Percentiles rank a stretch among this genome's conserved stretches.
These are phyloP conservation scores for Leuciscus waleckii DNA, from an alignment of 2,797 vertebrate species.

Conservation along the genomic window DNA sequence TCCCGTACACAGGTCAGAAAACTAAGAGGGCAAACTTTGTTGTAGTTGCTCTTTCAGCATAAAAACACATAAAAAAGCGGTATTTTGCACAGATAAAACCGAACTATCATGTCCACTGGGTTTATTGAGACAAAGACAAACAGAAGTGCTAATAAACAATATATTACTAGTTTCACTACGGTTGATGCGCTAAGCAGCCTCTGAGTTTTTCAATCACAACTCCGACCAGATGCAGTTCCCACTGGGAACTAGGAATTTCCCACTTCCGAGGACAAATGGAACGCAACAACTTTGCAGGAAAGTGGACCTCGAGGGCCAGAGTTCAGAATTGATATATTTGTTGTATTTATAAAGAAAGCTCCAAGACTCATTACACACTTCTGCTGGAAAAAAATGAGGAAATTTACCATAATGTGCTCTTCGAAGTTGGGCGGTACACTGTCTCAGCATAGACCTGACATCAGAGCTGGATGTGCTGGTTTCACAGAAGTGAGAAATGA, in stretches of 20 bases:
- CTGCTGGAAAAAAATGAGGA: not conserved
- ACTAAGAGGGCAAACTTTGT: not conserved
- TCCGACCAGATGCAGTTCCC: not conserved
- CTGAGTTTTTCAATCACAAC: not conserved
- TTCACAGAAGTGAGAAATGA: constrained; percentile 68
- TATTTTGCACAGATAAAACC: too few relatives aligned
- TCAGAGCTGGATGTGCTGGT: constrained; percentile 64
- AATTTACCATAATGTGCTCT: constrained; percentile 63
- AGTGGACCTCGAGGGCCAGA: not conserved
- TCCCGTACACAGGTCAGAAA: not conserved
- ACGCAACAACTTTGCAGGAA: not conserved
- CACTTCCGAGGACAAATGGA: not conserved
- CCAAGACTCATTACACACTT: not conserved
- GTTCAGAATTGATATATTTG: not conserved
- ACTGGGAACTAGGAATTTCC: not conserved
- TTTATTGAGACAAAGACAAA: not conserved
- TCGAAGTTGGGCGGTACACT: constrained; percentile 63
- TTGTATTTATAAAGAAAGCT: not conserved
- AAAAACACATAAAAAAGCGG: too few relatives aligned
- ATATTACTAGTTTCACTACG: not conserved
- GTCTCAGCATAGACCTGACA: constrained; percentile 65
- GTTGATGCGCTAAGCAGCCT: not conserved
- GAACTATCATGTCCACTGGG: too few relatives aligned
- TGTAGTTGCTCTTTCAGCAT: not conserved
- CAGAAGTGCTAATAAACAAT: not conserved